These are phyloP conservation scores for Xerus inauris DNA, from an alignment of 2,113 vertebrate genomes.

Conservation along the genomic window DNA sequence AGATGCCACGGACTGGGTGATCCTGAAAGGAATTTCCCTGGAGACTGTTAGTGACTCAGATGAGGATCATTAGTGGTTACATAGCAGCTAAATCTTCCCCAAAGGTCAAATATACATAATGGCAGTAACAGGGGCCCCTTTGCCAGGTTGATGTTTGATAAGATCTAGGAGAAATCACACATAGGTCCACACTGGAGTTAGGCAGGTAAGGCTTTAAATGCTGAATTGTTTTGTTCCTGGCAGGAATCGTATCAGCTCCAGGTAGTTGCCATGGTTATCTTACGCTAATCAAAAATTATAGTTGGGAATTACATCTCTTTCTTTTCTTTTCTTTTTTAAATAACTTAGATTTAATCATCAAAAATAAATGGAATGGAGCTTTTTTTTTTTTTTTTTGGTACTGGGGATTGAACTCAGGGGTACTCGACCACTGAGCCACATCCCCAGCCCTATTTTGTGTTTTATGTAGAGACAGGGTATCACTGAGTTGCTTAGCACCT, in stretches of 20 bases:
- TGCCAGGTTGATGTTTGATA: neutral
- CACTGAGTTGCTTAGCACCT: too few relatives aligned
- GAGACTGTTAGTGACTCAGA: neutral
- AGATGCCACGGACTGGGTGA: neutral
- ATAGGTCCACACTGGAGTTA: neutral
- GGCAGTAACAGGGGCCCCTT: neutral
- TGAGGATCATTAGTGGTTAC: neutral
- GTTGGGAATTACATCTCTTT: neutral
- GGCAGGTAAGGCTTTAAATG: slow-evolving; percentile 1
- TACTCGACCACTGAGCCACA: too few relatives aligned
- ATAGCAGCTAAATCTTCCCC: neutral
- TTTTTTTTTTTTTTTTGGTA: too few relatives aligned
- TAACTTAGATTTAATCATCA: slow-evolving; percentile 6
- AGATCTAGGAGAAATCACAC: neutral
- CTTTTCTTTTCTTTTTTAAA: neutral
- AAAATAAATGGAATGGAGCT: neutral
- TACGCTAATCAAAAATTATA: neutral
- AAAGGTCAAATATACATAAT: neutral
- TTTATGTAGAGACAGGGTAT: too few relatives aligned
- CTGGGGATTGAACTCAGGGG: too few relatives aligned
- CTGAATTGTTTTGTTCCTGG: neutral
- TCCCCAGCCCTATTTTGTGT: too few relatives aligned
- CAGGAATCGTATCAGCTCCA: neutral
- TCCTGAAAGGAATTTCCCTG: neutral
- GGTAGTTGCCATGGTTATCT: neutral